Evolutionary conservation across 1,140 invertebrate species (phyloP), one percentile per base, ranked within the genome.

Genomic region (Ceratitis capitata): DNA sequence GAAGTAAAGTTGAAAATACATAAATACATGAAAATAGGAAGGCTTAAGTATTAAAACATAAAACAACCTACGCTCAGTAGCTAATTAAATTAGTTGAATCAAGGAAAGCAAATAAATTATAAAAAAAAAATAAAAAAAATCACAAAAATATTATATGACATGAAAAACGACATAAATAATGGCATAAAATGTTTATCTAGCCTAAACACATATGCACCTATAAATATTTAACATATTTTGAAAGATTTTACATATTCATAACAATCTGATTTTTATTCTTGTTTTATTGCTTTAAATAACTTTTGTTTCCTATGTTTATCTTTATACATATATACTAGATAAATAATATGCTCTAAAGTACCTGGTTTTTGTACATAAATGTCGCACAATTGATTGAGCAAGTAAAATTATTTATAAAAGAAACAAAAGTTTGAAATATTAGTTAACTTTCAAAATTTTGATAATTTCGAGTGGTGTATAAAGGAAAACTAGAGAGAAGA

Each of bases 301-400:
- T 78, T 45, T 78, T 78, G 42, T 78, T 35, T 56, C 19, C 51
- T 78, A 78, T 78, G 69, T 78, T 16, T 78, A 47, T 78, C 39
- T 78, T 78, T 78, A 35, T 45, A 78, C n/a, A n/a, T n/a, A n/a
- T n/a, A n/a, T n/a, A n/a, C n/a, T n/a, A n/a, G n/a, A n/a, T n/a
- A n/a, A n/a, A n/a, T 56, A 56, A 45, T 45, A 78, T 78, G 39
- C 69, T 78, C 69, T 78, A 45, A 78, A 78, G 69, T 78, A 78
- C 69, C 69, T 78, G 69, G 69, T 78, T 78, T 39, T 78, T 39
- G 42, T 78, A 78, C 69, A 78, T 78, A 78, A 42, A 78, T 78
- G 69, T 78, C 69, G 69, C 69, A 45, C 35, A 78, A 42, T 78
- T 78, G 23, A 78, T 78, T 45, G 9, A 78, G 23, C 42, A 56